Conservation (phyloP, 2,888 invertebrate genomes). For the Cataglyphis altisquamis region DNA sequence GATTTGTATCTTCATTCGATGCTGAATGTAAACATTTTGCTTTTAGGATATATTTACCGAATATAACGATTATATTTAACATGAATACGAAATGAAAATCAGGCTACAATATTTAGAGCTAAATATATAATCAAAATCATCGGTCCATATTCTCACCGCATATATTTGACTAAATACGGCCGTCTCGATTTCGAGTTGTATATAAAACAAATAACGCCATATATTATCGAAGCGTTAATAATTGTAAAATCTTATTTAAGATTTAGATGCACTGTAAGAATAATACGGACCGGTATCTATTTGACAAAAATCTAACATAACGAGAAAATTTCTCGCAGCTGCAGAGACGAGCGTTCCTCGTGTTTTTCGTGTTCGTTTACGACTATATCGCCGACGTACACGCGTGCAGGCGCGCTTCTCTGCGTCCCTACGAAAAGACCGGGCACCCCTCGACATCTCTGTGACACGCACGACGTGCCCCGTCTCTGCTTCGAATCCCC, state of each 20-base stretch:
- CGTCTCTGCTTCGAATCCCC: constrained; percentile 23
- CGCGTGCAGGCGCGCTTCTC: constrained; percentile 8
- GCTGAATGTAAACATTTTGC: constrained; percentile 24
- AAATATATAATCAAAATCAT: constrained; percentile 46
- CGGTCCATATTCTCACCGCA: constrained; percentile 31
- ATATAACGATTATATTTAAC: constrained; percentile 36
- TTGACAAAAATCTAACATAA: neutral
- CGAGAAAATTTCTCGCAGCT: neutral
- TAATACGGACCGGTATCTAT: neutral
- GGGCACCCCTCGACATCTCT: constrained; percentile 55
- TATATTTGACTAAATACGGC: constrained; percentile 17
- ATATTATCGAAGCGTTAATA: neutral
- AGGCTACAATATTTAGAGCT: constrained; percentile 34
- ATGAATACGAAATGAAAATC: constrained; percentile 45
- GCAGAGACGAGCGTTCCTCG: neutral
- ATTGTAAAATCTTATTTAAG: neutral
- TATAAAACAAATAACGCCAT: neutral
- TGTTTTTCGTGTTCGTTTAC: constrained; percentile 4
- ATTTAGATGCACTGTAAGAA: neutral
- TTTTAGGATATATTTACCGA: constrained; percentile 31
- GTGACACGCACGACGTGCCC: constrained; percentile 51
- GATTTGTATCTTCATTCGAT: constrained; percentile 20
- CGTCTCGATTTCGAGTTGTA: constrained; percentile 18
- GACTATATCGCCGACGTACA: constrained; percentile 15
- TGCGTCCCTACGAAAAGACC: constrained; percentile 19